Evolutionary conservation across 2,113 vertebrate species (phyloP).

Genomic region (Electrona antarctica): DNA sequence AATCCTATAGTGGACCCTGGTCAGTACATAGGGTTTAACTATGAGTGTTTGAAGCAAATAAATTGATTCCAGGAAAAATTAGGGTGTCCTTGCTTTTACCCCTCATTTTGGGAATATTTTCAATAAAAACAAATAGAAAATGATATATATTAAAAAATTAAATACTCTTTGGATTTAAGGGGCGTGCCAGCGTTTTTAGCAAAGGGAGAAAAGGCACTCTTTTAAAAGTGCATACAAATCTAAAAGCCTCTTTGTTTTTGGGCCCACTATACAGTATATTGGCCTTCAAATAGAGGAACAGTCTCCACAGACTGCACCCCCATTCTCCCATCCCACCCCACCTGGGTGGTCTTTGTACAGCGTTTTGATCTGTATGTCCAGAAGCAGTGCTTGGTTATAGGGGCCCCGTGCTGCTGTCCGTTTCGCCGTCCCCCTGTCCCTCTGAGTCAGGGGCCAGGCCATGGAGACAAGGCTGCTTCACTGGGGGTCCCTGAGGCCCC

Average conservation of each 20-base stretch:
- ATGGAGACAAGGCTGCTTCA: slow-evolving; percentile 51
- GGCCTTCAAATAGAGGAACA: background rate
- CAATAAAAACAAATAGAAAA: background rate
- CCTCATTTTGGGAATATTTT: slow-evolving; percentile 3
- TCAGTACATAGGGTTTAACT: slow-evolving; percentile 8
- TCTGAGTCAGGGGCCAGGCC: slow-evolving; percentile 77
- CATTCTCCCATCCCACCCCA: too few species aligned
- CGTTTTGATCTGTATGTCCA: slow-evolving; percentile 16
- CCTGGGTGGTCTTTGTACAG: too few species aligned
- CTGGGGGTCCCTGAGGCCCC: background rate
- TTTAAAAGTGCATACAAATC: background rate
- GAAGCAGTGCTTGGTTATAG: slow-evolving; percentile 61
- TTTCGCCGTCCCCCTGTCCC: slow-evolving; percentile 80
- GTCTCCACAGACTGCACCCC: too few species aligned
- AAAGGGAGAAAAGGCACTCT: background rate
- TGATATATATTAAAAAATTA: too few species aligned
- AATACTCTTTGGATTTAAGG: background rate
- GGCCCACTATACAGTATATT: background rate
- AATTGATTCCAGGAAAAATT: slow-evolving; percentile 19
- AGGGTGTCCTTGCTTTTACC: slow-evolving; percentile 17
- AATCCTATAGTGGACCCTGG: background rate
- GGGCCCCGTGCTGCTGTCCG: slow-evolving; percentile 76
- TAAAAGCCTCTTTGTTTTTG: background rate
- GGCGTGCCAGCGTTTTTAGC: background rate
- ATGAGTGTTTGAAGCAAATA: background rate